phyloP scores from a whole-genome alignment of 1,140 invertebrate species.

The Choristoneura fumiferana region DNA sequence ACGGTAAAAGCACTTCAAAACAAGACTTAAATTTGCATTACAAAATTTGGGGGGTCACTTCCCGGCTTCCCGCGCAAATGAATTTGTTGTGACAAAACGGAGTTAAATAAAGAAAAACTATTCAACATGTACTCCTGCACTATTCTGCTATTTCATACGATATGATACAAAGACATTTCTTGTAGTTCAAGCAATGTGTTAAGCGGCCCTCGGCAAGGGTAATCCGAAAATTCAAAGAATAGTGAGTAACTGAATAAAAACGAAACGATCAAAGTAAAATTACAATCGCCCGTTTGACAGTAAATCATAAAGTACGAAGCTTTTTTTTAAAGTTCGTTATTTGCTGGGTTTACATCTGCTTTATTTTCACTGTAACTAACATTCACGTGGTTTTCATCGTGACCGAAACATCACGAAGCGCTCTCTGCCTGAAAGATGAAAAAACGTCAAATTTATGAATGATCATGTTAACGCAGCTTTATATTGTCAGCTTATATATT shows the following conservation, averaged over 20 bases:
- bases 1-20: background rate
- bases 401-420: too few relatives aligned
- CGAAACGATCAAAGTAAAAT: background rate
- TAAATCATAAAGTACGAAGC: too few relatives aligned
- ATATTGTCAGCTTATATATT: conserved; percentile 16
- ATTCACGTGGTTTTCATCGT: too few relatives aligned
- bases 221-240: conserved; percentile 1
- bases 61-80: conserved; percentile 63
- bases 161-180: background rate
- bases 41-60: conserved; percentile 18
- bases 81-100: conserved; percentile 4
- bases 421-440: too few relatives aligned
- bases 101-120: background rate
- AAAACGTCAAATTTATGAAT: background rate
- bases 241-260: background rate
- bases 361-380: too few relatives aligned
- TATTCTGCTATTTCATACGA: too few relatives aligned
- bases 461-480: too few relatives aligned
- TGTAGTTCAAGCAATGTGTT: background rate
- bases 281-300: background rate
- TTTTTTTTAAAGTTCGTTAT: too few relatives aligned
- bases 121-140: background rate
- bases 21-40: conserved; percentile 30
- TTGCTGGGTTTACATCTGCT: too few relatives aligned
- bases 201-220: background rate